A percentile compares a stretch with the other conserved stretches of the same genome.
These are phyloP conservation scores for Gila orcuttii DNA, from an alignment of 2,113 vertebrate genomes.

Conservation along the genomic window DNA sequence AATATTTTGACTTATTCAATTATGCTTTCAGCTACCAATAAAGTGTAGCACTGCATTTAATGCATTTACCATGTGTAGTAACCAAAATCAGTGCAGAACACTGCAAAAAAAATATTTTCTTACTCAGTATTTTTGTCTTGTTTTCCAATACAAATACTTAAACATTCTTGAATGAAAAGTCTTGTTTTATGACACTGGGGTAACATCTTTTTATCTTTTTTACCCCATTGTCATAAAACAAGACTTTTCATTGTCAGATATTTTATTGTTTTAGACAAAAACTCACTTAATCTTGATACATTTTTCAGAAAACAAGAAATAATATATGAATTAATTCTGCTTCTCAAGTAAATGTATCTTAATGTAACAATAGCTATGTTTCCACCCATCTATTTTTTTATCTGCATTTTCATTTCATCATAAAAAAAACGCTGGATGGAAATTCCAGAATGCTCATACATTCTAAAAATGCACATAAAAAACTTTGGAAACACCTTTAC, in stretches of 20 bases:
- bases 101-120: not conserved
- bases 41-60: not conserved
- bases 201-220: not conserved
- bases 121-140: not conserved
- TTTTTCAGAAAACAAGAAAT: not conserved
- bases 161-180: not conserved
- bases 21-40: not conserved
- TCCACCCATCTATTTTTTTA: no score
- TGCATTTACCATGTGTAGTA: not conserved
- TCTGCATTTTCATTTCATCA: no score
- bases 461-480: no score
- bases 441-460: no score
- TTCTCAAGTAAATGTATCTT: not conserved
- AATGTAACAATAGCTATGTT: no score
- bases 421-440: no score
- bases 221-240: not conserved
- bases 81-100: not conserved
- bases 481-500: no score
- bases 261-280: not conserved
- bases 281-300: not conserved
- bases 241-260: not conserved
- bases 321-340: not conserved
- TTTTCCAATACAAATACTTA: not conserved
- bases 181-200: not conserved
- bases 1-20: not conserved